A percentile compares a stretch with the other conserved stretches of the same genome.
Evolutionary conservation across 2,888 invertebrate genomes (phyloP).

Genomic region (Trileptium ribeirensis): DNA sequence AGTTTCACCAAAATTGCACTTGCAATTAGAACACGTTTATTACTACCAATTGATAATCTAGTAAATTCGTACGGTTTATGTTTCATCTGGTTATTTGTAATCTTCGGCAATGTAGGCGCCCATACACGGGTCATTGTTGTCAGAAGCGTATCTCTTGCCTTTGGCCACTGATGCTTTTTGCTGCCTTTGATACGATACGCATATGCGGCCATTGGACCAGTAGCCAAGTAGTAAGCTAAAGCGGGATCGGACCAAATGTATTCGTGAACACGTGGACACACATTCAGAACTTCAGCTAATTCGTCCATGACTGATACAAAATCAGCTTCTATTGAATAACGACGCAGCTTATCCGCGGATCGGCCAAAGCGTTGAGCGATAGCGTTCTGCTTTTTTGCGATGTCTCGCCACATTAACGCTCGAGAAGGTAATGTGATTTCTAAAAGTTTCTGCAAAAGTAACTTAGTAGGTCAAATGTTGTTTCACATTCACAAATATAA

Average conservation of each 20-base stretch:
- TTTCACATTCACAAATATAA: neutral
- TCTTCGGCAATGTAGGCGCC: neutral
- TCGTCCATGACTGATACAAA: constrained; percentile 53
- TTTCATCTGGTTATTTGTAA: too few relatives aligned
- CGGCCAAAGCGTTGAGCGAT: constrained; percentile 43
- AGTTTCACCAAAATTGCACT: too few relatives aligned
- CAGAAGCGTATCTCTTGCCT: constrained; percentile 53
- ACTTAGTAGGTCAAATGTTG: too few relatives aligned
- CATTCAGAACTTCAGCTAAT: constrained; percentile 53
- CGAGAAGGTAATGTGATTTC: neutral
- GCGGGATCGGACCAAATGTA: constrained; percentile 42
- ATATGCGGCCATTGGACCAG: constrained; percentile 50
- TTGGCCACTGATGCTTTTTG: constrained; percentile 53
- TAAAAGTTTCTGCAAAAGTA: too few relatives aligned
- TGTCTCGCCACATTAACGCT: constrained; percentile 48
- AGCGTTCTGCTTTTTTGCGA: constrained; percentile 43
- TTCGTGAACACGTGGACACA: constrained; percentile 50
- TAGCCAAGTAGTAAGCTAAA: constrained; percentile 43
- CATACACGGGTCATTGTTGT: constrained; percentile 38
- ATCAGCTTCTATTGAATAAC: constrained; percentile 55
- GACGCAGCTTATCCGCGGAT: too few relatives aligned
- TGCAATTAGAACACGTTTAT: too few relatives aligned
- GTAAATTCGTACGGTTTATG: too few relatives aligned
- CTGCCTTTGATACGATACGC: constrained; percentile 52
- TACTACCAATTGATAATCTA: too few relatives aligned